Evolutionary conservation across 64 coral and sea anemone genomes (phyloP), one percentile per base, ranked within the genome.

Genomic region (Platygyra sinensis): DNA sequence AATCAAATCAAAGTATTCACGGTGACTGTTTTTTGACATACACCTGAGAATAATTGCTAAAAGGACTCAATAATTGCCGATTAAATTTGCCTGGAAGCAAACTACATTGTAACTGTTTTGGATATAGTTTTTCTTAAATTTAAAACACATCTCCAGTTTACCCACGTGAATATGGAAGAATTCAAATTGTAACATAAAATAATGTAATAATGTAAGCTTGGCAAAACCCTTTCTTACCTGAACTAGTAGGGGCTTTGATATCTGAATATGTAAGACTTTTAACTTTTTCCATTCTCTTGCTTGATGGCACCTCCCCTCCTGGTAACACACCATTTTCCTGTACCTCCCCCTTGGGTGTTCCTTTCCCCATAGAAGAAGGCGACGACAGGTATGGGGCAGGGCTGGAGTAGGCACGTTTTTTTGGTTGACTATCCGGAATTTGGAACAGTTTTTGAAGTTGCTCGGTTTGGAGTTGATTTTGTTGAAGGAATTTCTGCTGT

Each of bases 391-490:
- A 74, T 5, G 89, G 52, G 10, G 79, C 42, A 14, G 89, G 89
- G 9, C 52, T 24, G 25, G 89, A 91, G 69, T 91, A 83, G 0
- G 89, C 51, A 11, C 78, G 29, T 36, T 91, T 91, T 14, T 55
- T 60, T 76, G 86, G 73, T 2, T 24, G 25, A 19, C n/a, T 57
- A 3, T 75, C 69, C 10, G 75, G 29, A 87, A 5, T 87, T 87
- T 87, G 46, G 8, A 86, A 67, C 2, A 87, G 57, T 39, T 38
- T 39, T 72, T 92, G 67, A 77, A 87, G 71, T 63, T 78, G 82
- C 16, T 92, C 90, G 0, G 8, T 19, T 60, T 78, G 90, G 13
- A 27, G 50, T 85, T 78, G 90, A 28, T 92, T 86, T 87, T 92
- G 32, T 46, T 83, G 89, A 10, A 91, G 79, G 72, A 91, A 91